phyloP scores from a whole-genome alignment of 2,113 vertebrate species.

The Apteryx owenii region DNA sequence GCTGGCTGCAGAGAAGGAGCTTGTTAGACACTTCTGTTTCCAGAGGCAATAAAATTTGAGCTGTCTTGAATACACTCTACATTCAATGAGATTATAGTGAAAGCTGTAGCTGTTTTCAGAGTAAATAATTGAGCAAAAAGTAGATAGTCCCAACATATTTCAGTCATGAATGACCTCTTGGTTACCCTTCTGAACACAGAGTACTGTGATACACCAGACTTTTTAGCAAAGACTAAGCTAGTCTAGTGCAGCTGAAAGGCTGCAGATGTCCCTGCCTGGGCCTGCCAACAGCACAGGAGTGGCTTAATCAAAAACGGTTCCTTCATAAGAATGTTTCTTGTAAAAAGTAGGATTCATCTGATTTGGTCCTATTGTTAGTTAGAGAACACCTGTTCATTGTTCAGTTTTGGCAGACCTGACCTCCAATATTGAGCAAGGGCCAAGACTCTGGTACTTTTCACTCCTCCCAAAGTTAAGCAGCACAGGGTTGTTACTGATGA shows the following conservation, averaged over 20 bases:
- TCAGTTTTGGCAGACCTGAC: neutral
- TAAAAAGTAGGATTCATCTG: neutral
- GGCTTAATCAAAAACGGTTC: neutral
- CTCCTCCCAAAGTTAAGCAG: neutral
- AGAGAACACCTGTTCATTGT: neutral
- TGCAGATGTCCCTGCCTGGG: neutral
- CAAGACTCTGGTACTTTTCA: neutral
- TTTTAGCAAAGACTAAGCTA: neutral
- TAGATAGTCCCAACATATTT: neutral
- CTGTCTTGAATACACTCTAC: neutral
- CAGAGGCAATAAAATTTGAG: neutral
- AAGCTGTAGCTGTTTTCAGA: neutral
- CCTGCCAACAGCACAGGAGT: neutral
- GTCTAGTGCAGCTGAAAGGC: neutral
- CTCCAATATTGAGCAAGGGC: neutral
- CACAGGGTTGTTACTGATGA: neutral
- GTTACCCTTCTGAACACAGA: neutral
- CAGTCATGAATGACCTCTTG: neutral
- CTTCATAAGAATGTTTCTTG: neutral
- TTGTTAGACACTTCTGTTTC: neutral
- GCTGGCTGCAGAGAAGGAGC: neutral
- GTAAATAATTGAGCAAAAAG: neutral
- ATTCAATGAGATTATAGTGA: neutral
- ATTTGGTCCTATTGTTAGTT: neutral
- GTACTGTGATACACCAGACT: neutral